Evolutionary conservation across 2,888 invertebrate genomes (phyloP).

Genomic region (Prosopocoilus inquinatus): DNA sequence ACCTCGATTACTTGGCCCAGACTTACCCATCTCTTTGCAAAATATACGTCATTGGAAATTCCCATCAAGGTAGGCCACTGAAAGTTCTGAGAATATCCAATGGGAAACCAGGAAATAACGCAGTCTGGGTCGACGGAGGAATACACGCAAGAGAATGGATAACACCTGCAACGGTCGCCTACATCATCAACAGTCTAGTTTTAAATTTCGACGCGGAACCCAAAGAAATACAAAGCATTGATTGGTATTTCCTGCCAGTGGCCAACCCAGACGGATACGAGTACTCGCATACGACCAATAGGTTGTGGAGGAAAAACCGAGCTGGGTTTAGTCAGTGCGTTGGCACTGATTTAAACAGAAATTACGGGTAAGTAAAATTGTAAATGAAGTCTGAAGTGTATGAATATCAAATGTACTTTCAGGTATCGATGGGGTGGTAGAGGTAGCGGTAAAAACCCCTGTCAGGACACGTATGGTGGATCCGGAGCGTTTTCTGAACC

Average conservation of each 20-base stretch:
- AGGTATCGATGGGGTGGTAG: constrained; percentile 82
- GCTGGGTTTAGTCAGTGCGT: constrained; percentile 61
- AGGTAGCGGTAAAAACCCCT: constrained; percentile 81
- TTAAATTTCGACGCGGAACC: constrained; percentile 66
- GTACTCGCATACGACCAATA: constrained; percentile 75
- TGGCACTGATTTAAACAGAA: constrained; percentile 82
- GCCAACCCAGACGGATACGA: constrained; percentile 87
- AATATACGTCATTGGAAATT: constrained; percentile 70
- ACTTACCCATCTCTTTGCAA: constrained; percentile 72
- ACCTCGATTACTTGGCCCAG: constrained; percentile 68
- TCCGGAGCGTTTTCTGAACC: constrained; percentile 80
- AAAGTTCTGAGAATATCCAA: constrained; percentile 72
- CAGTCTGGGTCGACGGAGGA: constrained; percentile 74
- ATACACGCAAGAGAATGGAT: constrained; percentile 93
- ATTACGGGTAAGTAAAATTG: constrained; percentile 63
- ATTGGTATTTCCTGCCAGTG: constrained; percentile 78
- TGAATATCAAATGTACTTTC: constrained; percentile 39
- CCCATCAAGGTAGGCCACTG: constrained; percentile 71
- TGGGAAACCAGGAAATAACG: constrained; percentile 59
- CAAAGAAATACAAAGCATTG: constrained; percentile 67
- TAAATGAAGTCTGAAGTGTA: constrained; percentile 31
- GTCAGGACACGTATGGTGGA: constrained; percentile 80
- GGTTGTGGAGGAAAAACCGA: constrained; percentile 83
- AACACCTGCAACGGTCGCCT: constrained; percentile 75
- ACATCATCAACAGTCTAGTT: constrained; percentile 68